phyloP scores from a whole-genome alignment of 2,888 invertebrate species.

The Cosmopolites sordidus region DNA sequence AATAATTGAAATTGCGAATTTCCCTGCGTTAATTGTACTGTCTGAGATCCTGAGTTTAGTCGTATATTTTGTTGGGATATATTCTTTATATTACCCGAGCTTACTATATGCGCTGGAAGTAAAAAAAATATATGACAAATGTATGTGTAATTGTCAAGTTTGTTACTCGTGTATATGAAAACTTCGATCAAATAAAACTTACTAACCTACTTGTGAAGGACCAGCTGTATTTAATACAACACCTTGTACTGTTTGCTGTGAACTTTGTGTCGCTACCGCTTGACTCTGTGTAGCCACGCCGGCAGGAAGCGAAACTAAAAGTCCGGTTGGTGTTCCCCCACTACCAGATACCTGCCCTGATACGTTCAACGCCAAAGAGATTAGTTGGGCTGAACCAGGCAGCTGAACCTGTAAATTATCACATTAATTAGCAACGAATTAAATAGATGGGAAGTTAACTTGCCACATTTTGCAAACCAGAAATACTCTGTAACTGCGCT shows the following conservation, averaged over 20 bases:
- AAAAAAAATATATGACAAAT: too few species aligned
- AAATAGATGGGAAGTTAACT: background rate
- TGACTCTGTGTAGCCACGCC: constrained; percentile 43
- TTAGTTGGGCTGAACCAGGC: constrained; percentile 80
- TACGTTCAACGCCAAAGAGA: constrained; percentile 71
- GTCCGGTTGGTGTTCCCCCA: constrained; percentile 42
- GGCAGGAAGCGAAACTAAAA: constrained; percentile 46
- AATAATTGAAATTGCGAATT: constrained; percentile 45
- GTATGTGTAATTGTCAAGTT: background rate
- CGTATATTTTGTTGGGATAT: constrained; percentile 42
- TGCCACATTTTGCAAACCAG: constrained; percentile 66
- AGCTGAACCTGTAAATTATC: constrained; percentile 78
- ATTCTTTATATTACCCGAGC: constrained; percentile 59
- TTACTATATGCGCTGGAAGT: constrained; percentile 58
- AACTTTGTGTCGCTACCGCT: constrained; percentile 40
- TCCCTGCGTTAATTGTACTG: constrained; percentile 38
- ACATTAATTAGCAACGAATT: background rate
- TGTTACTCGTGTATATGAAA: background rate
- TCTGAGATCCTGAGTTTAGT: constrained; percentile 37
- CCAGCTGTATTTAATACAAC: constrained; percentile 44
- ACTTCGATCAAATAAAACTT: too few species aligned
- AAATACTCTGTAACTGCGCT: constrained; percentile 62
- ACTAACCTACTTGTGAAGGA: constrained; percentile 43
- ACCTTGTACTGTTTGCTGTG: constrained; percentile 37
- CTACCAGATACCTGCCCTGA: constrained; percentile 61